Evolutionary conservation across 1,140 invertebrate species (phyloP).

Genomic region (Tetragnatha versicolor): DNA sequence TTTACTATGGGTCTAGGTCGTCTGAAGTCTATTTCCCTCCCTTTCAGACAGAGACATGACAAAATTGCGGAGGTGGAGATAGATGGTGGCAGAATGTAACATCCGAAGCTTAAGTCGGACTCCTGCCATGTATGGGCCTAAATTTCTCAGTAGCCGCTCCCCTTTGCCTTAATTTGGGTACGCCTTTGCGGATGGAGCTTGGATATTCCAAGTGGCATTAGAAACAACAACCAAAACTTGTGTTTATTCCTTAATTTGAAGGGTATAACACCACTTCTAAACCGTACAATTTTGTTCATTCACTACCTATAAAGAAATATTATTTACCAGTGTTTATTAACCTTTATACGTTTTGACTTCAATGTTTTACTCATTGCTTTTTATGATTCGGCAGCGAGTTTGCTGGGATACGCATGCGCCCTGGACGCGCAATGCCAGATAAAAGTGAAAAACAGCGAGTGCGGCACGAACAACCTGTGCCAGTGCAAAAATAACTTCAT

Average conservation of each 20-base stretch:
- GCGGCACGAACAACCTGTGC: slow-evolving; percentile 71
- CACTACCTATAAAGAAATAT: neutral
- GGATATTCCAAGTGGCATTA: neutral
- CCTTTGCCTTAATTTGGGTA: no score
- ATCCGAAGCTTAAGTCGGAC: no score
- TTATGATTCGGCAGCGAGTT: slow-evolving; percentile 70
- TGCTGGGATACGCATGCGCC: slow-evolving; percentile 76
- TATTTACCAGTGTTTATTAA: neutral
- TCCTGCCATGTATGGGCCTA: no score
- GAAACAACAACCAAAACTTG: neutral
- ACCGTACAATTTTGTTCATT: neutral
- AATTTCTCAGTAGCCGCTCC: no score
- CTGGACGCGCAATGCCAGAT: slow-evolving; percentile 72
- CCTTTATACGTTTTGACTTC: neutral
- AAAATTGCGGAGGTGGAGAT: no score
- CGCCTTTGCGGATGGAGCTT: no score
- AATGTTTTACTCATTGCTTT: neutral
- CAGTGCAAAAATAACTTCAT: slow-evolving; percentile 81
- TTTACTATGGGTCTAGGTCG: no score
- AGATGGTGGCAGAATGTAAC: no score
- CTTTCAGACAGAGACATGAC: no score
- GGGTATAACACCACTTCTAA: neutral
- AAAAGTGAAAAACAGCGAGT: slow-evolving; percentile 71
- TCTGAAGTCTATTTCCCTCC: no score
- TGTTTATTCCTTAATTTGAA: neutral